Conservation (phyloP, 1,140 invertebrate species). For the Trichoplusia ni region DNA sequence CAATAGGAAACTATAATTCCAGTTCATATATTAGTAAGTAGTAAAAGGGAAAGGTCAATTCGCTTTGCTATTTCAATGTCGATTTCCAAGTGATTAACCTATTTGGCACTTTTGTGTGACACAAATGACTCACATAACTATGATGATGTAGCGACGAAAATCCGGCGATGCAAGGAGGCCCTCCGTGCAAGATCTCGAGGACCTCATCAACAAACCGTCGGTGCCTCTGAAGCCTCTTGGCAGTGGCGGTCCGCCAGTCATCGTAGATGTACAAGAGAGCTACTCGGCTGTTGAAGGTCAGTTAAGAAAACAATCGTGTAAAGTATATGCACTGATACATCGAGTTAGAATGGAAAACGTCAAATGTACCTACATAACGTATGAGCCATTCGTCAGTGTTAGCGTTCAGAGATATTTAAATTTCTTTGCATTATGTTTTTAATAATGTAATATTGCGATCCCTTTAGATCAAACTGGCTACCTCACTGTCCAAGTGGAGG, state of each 20-base stretch:
- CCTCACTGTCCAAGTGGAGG: constrained; percentile 93
- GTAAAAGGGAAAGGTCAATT: background rate
- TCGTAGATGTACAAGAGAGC: constrained; percentile 94
- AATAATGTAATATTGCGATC: background rate
- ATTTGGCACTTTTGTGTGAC: background rate
- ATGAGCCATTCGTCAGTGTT: too few species aligned
- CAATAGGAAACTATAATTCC: too few species aligned
- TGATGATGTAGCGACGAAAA: constrained; percentile 88
- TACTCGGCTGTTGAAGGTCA: constrained; percentile 95
- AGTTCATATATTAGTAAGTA: background rate
- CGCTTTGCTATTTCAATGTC: constrained; percentile 23
- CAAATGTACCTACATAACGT: too few species aligned
- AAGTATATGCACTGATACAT: too few species aligned
- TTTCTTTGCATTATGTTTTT: too few species aligned
- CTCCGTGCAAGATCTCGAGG: constrained; percentile 93
- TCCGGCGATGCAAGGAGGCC: constrained; percentile 92
- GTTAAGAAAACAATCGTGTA: background rate
- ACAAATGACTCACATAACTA: constrained; percentile 40
- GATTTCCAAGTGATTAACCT: constrained; percentile 59
- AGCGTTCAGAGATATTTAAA: too few species aligned
- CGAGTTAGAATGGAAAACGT: background rate
- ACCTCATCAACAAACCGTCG: constrained; percentile 94
- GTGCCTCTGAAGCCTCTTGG: constrained; percentile 91
- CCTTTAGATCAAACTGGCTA: constrained; percentile 92
- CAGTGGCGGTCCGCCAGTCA: constrained; percentile 90